Evolutionary conservation across 2,113 vertebrate species (phyloP).

Genomic region (Alouatta palliata): DNA sequence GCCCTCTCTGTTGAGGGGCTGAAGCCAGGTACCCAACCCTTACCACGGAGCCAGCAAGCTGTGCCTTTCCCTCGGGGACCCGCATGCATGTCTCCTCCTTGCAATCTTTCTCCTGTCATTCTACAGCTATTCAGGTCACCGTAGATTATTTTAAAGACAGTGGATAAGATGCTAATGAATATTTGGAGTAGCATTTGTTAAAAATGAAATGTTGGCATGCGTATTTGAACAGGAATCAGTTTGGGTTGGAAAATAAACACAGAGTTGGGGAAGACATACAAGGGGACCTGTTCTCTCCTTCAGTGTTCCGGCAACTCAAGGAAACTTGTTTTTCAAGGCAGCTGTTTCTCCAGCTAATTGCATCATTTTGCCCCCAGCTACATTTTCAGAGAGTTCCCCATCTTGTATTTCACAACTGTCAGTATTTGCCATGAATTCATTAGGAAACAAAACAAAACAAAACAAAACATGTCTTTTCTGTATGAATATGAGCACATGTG

Average conservation of each 20-base stretch:
- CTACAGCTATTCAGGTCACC: neutral
- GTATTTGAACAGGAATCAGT: neutral
- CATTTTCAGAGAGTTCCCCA: neutral
- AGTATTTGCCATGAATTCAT: neutral
- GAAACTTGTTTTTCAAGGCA: neutral
- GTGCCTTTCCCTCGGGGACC: fast-evolving
- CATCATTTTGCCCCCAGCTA: neutral
- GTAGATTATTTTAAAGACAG: neutral
- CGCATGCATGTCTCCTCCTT: neutral
- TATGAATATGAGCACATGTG: neutral
- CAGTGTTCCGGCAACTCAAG: neutral
- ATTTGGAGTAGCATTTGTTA: neutral
- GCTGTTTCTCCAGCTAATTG: neutral
- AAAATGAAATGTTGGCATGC: neutral
- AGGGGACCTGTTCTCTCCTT: neutral
- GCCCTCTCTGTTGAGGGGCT: neutral
- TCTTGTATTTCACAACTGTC: neutral
- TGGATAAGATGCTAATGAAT: neutral
- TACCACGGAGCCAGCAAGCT: fast-evolving
- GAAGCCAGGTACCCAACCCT: fast-evolving
- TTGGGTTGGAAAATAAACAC: neutral
- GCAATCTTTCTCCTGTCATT: neutral
- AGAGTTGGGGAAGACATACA: neutral
- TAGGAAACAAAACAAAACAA: neutral
- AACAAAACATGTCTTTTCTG: neutral